Percentiles rank a stretch among this genome's conserved stretches.
These are phyloP conservation scores for Aphelinus certus DNA, from an alignment of 1,140 invertebrate species.

Conservation along the genomic window DNA sequence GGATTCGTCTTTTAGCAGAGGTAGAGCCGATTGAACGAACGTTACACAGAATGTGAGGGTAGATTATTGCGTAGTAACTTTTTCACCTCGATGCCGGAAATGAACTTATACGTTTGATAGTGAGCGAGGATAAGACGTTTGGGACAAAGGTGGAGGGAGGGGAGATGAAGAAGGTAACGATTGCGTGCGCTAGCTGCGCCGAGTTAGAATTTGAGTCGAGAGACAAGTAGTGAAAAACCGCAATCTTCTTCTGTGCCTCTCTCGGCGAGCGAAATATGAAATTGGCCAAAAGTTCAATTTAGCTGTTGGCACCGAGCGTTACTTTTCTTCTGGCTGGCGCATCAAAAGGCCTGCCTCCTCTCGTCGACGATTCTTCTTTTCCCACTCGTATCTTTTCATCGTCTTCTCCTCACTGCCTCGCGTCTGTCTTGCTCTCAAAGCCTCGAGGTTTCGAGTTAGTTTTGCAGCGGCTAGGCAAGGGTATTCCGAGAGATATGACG, in stretches of 20 bases:
- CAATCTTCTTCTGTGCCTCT: too few species aligned
- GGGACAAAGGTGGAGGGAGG: background rate
- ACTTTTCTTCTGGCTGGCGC: constrained; percentile 29
- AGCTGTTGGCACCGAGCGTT: constrained; percentile 33
- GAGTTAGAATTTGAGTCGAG: background rate
- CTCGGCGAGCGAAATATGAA: constrained; percentile 32
- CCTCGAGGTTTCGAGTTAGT: too few species aligned
- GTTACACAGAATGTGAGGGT: too few species aligned
- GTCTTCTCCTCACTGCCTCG: background rate
- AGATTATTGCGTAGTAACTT: too few species aligned
- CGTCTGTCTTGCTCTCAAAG: background rate
- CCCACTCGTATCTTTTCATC: constrained; percentile 1
- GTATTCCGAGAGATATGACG: too few species aligned
- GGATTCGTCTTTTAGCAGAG: too few species aligned
- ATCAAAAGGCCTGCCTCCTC: constrained; percentile 22
- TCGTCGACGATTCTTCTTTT: constrained; percentile 35
- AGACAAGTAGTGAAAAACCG: background rate
- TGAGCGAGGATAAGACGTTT: constrained; percentile 12
- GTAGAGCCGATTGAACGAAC: too few species aligned
- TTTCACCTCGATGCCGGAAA: too few species aligned
- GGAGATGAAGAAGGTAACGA: constrained; percentile 8
- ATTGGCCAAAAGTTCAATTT: constrained; percentile 40
- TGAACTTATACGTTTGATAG: constrained; percentile 37
- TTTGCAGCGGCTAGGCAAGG: too few species aligned
- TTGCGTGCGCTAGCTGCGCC: too few species aligned